phyloP scores from a whole-genome alignment of 2,113 vertebrate genomes.

The Bufo gargarizans region DNA sequence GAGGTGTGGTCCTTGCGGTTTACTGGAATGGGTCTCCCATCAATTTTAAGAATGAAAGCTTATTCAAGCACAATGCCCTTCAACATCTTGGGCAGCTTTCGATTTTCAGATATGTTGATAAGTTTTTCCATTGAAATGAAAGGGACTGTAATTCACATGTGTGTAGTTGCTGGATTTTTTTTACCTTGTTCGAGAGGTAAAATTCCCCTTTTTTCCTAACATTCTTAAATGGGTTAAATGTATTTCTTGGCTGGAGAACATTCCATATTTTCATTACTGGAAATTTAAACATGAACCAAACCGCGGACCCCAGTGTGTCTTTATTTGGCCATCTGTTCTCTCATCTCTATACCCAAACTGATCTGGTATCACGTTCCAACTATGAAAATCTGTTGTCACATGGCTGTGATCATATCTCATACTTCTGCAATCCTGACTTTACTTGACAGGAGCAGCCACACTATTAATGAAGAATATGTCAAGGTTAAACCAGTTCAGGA shows the following conservation, averaged over 20 bases:
- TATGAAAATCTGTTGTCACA: not conserved
- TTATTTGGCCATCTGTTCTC: constrained; percentile 32
- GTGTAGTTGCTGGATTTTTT: not conserved
- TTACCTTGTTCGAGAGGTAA: not conserved
- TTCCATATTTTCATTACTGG: constrained; percentile 2
- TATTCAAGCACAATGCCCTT: too few relatives aligned
- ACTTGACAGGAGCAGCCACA: not conserved
- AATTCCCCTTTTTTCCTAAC: not conserved
- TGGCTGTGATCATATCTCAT: not conserved
- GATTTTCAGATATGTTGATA: not conserved
- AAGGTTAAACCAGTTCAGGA: not conserved
- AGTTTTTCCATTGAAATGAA: not conserved
- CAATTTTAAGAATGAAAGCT: too few relatives aligned
- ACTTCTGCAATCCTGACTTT: not conserved
- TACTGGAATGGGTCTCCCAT: not conserved
- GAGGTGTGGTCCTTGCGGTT: too few relatives aligned
- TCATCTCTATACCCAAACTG: constrained; percentile 3
- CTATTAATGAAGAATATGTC: not conserved
- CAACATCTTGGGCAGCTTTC: too few relatives aligned
- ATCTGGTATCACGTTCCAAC: constrained; percentile 1
- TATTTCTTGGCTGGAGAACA: not conserved
- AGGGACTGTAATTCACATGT: not conserved
- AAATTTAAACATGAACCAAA: constrained; percentile 18
- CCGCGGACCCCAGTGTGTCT: not conserved
- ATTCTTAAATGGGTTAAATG: constrained; percentile 13